Base-by-base conservation (phyloP, 2,113 vertebrate genomes). In the Corythaixoides concolor region DNA sequence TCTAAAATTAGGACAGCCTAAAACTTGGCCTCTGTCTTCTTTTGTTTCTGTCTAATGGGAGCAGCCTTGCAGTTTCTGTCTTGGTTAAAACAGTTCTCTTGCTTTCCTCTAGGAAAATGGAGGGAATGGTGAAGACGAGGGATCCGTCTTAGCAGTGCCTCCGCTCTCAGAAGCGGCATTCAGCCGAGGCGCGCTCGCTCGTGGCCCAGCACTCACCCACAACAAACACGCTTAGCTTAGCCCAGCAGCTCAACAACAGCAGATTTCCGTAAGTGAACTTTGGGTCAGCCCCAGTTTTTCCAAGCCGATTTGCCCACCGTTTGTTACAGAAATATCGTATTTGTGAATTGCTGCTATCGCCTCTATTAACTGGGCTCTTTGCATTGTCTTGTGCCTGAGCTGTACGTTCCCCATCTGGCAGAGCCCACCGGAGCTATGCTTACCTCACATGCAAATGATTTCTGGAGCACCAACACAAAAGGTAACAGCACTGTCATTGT, bases 1-100 rank as follows among this genome's bases (percentile, higher is more conserved):
- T 60, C 70, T 93, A 88, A 92, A 95, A 85, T 96, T 94, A 91
- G 91, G 91, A 55, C 74, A 70, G 59, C 69, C 58, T 60, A 90
- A 79, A 91, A 74, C 8, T 69, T 35, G 83, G 66, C 64, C 33
- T 87, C 15, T 1, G 2, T 50, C 45, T 78, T 47, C 90, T 81
- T 95, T 84, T 85, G 80, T 78, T 90, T 64, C 52, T 33, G 0
- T 28, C 33, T 73, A 62, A 66, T 23, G 45, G 81, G 87, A 94
- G 70, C 9, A 9, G 91, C 30, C 33, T 45, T 60, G 66, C 49
- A 45, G 16, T 58, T 50, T 10, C n/a, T 58, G 45, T 5, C 45
- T 41, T 8, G 45, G n/a, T 69, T 24, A 27, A 77, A 75, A 63
- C 18, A 75, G 55, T 72, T 77, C 37, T 59, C 47, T 69, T 5